Percentiles rank a stretch among this genome's conserved stretches.
Evolutionary conservation across 2,888 invertebrate species (phyloP).

Genomic region (Brassicogethes aeneus): DNA sequence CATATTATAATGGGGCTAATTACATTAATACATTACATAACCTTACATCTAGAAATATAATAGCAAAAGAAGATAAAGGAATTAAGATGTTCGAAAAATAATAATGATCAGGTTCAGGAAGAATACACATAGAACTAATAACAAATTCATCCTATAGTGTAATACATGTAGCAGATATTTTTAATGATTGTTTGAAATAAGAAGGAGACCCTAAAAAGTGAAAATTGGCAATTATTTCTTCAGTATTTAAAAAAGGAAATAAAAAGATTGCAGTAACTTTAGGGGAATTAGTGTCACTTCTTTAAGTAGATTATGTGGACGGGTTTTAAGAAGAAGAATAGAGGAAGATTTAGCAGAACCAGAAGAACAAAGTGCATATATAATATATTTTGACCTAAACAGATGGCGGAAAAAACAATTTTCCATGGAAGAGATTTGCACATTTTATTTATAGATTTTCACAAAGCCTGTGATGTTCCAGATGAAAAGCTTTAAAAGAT

Average conservation of each 20-base stretch:
- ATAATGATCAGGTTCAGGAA: too few species aligned
- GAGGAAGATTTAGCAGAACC: not conserved
- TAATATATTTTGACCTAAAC: not conserved
- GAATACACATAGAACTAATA: not conserved
- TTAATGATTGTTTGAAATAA: not conserved
- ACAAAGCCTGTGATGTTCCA: not conserved
- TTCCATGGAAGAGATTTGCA: not conserved
- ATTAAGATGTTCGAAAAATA: too few species aligned
- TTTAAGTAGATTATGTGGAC: not conserved
- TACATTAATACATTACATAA: too few species aligned
- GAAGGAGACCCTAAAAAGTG: not conserved
- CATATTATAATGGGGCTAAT: too few species aligned
- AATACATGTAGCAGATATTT: not conserved
- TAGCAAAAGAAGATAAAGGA: too few species aligned
- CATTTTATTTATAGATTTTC: not conserved
- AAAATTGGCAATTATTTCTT: not conserved
- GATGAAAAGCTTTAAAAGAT: not conserved
- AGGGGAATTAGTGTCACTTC: slow-evolving; percentile 1
- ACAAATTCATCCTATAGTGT: not conserved
- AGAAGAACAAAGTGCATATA: not conserved
- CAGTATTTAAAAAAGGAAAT: not conserved
- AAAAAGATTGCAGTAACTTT: not conserved
- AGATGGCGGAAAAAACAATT: not conserved
- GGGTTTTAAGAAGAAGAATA: not conserved
- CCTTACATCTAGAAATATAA: too few species aligned